Base-by-base conservation (phyloP, 2,113 vertebrate genomes). In the Poecile atricapillus region DNA sequence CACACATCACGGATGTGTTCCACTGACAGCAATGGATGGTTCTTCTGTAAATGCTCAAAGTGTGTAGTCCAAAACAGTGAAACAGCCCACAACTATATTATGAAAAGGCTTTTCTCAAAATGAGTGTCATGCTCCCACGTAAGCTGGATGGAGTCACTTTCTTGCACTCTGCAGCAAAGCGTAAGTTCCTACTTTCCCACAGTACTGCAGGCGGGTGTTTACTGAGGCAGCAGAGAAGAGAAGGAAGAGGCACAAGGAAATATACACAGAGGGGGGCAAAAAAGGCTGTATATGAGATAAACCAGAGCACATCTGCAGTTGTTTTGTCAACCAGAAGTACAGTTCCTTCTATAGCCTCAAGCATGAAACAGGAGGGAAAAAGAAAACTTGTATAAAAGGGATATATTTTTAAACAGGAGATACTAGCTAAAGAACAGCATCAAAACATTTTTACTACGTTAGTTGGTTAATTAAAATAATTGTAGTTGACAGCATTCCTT, bases 381-480 rank as follows among this genome's bases (percentile, higher is more conserved):
- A 41, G 50, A 70, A 77, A 59, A 63, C 8, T 18, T 73, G 33
- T 69, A 43, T 69, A 43, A 73, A 89, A 79, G 16, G 5, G 8
- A 20, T 89, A 53, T 28, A 75, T 33, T 81, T 94, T 65, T 27
- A 68, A 44, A 59, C 2, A 22, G 23, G 10, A 69, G 14, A 31
- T 83, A 41, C 7, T 70, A 50, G 20, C 70, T 86, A 47, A 68
- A 89, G 46, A 79, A 46, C 25, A 76, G 27, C 33, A 46, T 64
- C 35, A 70, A 95, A 90, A 80, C 41, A 68, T 60, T 79, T 84
- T 88, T 80, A 65, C 25, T 74, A 24, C 14, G 15, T 93, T 74
- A 83, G 88, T 85, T 58, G 24, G n/a, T 69, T 82, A 74, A 73
- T 90, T 85, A 83, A 87, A 94, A 39, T 88, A 91, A 94, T 78